Evolutionary conservation across 2,113 vertebrate genomes (phyloP).

Genomic region (Brachypodius melanocephalos): DNA sequence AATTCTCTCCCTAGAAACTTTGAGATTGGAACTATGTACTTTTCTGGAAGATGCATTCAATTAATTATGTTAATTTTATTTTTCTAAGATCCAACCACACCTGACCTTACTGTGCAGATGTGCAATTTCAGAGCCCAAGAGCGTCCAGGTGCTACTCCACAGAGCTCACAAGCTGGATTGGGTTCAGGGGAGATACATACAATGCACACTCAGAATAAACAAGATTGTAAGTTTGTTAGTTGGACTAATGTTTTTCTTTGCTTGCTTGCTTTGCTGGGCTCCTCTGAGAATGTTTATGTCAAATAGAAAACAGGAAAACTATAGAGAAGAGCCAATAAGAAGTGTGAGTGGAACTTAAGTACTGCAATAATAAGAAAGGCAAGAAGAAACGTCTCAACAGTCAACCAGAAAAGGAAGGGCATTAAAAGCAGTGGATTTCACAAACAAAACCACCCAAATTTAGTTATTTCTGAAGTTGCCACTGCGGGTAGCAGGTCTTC

Average conservation of each 20-base stretch:
- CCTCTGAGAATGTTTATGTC: background rate
- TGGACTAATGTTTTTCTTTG: background rate
- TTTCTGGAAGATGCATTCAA: background rate
- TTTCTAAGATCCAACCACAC: background rate
- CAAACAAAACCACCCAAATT: background rate
- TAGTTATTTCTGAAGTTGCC: background rate
- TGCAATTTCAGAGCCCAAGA: background rate
- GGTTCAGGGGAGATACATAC: background rate
- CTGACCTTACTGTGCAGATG: too few relatives aligned
- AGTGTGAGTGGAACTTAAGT: background rate
- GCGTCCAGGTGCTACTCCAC: background rate
- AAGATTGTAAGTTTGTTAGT: background rate
- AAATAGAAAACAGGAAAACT: background rate
- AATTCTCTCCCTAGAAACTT: background rate
- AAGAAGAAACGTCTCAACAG: background rate
- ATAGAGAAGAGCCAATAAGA: background rate
- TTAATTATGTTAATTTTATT: background rate
- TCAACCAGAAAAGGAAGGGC: background rate
- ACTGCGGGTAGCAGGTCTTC: background rate
- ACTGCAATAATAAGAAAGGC: background rate
- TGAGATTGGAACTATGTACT: background rate
- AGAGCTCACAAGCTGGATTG: background rate
- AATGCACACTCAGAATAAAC: background rate
- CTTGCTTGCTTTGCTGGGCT: background rate
- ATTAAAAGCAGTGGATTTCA: background rate